A percentile compares a stretch with the other conserved stretches of the same genome.
Conservation (phyloP, 2,888 invertebrate genomes). For the Invenusta paracnida region DNA sequence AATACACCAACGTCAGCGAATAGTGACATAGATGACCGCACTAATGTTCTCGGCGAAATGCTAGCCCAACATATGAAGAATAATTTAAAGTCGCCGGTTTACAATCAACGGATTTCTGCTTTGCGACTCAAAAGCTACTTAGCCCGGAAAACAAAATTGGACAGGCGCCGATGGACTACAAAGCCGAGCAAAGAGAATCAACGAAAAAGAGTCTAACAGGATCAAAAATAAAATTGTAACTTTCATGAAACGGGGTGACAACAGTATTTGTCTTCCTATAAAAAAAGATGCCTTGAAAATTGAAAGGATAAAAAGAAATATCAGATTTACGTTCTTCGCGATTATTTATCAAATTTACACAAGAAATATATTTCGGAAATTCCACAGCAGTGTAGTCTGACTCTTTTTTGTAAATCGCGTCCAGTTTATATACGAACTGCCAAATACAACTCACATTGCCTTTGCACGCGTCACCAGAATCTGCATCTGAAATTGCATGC, state of each 20-base stretch:
- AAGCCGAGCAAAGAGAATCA: not conserved
- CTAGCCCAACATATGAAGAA: not conserved
- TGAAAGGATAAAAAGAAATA: constrained; percentile 17
- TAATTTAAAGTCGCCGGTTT: not conserved
- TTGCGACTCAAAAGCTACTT: not conserved
- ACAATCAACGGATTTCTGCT: not conserved
- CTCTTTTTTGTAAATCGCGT: not conserved
- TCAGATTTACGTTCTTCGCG: constrained; percentile 45
- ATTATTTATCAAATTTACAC: constrained; percentile 40
- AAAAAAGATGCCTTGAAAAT: constrained; percentile 45
- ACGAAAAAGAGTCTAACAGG: not conserved
- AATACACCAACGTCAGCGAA: not conserved
- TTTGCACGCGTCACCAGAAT: constrained; percentile 30
- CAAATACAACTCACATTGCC: not conserved
- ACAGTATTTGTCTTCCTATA: constrained; percentile 42
- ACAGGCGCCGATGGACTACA: not conserved
- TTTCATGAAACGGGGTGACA: constrained; percentile 46
- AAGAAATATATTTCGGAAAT: not conserved
- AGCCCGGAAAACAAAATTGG: not conserved
- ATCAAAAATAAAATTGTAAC: constrained; percentile 28
- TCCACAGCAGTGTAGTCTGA: not conserved
- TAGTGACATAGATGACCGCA: not conserved
- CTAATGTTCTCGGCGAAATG: not conserved
- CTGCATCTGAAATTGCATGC: constrained; percentile 44
- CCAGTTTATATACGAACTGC: not conserved